Evolutionary conservation across 1,140 invertebrate species (phyloP).

Genomic region (Lordiphosa mommai): DNA sequence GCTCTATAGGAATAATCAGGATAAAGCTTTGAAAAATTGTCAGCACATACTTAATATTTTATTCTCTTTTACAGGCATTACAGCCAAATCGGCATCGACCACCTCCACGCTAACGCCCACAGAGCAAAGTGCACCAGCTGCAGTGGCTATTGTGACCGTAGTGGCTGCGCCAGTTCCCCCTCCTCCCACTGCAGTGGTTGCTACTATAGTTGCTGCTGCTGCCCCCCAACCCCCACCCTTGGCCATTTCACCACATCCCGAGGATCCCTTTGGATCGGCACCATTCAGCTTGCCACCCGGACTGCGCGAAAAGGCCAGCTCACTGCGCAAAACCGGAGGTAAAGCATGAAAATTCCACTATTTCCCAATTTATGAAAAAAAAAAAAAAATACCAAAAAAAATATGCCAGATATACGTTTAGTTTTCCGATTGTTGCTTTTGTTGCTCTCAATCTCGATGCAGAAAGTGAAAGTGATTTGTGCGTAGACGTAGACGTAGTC

Average conservation of each 20-base stretch:
- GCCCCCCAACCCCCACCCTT: too few relatives aligned
- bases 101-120: slow-evolving; percentile 77
- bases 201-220: slow-evolving; percentile 5
- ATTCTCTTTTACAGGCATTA: slow-evolving; percentile 50
- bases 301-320: slow-evolving; percentile 81
- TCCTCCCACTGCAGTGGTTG: not conserved
- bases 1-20: too few relatives aligned
- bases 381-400: slow-evolving; percentile 13
- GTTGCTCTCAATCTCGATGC: slow-evolving; percentile 75
- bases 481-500: slow-evolving; percentile 75
- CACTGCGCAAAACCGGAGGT: slow-evolving; percentile 82
- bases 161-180: slow-evolving; percentile 71
- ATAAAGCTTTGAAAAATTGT: too few relatives aligned
- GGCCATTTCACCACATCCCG: slow-evolving; percentile 64
- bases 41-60: too few relatives aligned
- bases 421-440: slow-evolving; percentile 77
- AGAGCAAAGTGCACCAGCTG: slow-evolving; percentile 40
- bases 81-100: slow-evolving; percentile 72
- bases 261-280: slow-evolving; percentile 90
- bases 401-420: slow-evolving; percentile 70
- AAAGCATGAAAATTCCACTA: slow-evolving; percentile 82
- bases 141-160: not conserved
- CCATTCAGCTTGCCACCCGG: slow-evolving; percentile 87
- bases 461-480: slow-evolving; percentile 74
- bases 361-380: slow-evolving; percentile 39